Evolutionary conservation across 2,888 invertebrate species (phyloP), one percentile per base, ranked within the genome.

Genomic region (Hypselothyrea guttata): DNA sequence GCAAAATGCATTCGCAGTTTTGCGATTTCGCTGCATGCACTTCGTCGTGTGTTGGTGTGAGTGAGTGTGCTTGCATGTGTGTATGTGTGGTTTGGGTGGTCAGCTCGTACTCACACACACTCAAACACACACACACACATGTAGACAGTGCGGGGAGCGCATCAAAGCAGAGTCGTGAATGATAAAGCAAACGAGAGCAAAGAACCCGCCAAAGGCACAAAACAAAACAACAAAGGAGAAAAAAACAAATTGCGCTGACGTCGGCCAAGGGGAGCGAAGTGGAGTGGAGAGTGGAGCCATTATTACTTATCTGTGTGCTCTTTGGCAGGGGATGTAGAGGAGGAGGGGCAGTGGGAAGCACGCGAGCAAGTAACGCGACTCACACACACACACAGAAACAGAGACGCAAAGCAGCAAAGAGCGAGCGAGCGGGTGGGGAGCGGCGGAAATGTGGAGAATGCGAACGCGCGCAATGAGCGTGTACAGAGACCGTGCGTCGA

Each of bases 151-250:
- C 18, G 22, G 42, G 34, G 51, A 63, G 57, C 57, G 68, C 42
- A 58, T 63, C 31, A 63, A 68, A 48, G 33, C 58, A 61, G 47
- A 49, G 56, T 37, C 63, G 54, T 48, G 56, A 67, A 62, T 63
- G 75, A 82, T 84, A 65, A 78, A 75, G 59, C 65, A 71, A 83
- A 75, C 59, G 63, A 83, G 83, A 79, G 84, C 85, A 83, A 65
- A 64, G 55, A 46, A 71, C 75, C 47, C 75, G 53, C 61, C 60
- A 61, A 69, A 66, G 57, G 65, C 67, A 49, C 16, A 22, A 22
- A 22, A 22, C 31, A 57, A 44, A 71, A 58, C 27, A 69, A 62
- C 45, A 60, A 75, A 59, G 56, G 48, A 53, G 38, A 66, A 55
- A 55, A 67, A 70, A 44, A 55, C 73, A 58, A 73, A 63, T 73